Evolutionary conservation across 1,140 invertebrate species (phyloP).

Genomic region (Conus ventricosus): DNA sequence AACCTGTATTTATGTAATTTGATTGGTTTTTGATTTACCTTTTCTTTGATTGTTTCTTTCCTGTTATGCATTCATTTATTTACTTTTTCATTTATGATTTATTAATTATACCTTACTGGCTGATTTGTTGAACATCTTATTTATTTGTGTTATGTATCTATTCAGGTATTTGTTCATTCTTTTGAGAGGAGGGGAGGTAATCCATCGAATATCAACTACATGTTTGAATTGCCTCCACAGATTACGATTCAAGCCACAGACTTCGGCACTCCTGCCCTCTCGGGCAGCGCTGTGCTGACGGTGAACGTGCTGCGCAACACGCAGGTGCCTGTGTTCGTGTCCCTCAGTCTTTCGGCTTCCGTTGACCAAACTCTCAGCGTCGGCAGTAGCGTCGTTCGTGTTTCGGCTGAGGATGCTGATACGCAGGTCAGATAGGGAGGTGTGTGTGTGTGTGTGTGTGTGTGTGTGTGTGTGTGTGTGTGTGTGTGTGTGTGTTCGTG

Average conservation of each 20-base stretch:
- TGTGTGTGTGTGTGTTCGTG: no score
- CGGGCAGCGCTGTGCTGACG: conserved; percentile 88
- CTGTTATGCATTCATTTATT: no score
- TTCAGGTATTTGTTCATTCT: no score
- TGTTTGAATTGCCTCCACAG: conserved; percentile 67
- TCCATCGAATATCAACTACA: conserved; percentile 75
- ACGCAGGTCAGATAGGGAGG: not conserved
- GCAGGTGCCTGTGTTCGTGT: conserved; percentile 45
- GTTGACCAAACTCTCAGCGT: conserved; percentile 42
- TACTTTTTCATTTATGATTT: no score
- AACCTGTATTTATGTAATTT: no score
- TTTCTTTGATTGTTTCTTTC: no score
- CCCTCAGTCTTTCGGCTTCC: not conserved
- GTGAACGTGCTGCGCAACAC: conserved; percentile 73
- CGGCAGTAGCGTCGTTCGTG: conserved; percentile 35
- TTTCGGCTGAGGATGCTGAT: conserved; percentile 52
- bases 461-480: no score
- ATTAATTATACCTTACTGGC: no score
- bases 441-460: no score
- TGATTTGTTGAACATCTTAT: no score
- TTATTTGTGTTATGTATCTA: no score
- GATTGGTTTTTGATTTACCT: no score
- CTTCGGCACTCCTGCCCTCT: conserved; percentile 89
- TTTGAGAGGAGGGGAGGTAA: not conserved
- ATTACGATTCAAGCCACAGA: conserved; percentile 90